Evolutionary conservation across 1,140 invertebrate genomes (phyloP).

Genomic region (Eubasilissa regina): DNA sequence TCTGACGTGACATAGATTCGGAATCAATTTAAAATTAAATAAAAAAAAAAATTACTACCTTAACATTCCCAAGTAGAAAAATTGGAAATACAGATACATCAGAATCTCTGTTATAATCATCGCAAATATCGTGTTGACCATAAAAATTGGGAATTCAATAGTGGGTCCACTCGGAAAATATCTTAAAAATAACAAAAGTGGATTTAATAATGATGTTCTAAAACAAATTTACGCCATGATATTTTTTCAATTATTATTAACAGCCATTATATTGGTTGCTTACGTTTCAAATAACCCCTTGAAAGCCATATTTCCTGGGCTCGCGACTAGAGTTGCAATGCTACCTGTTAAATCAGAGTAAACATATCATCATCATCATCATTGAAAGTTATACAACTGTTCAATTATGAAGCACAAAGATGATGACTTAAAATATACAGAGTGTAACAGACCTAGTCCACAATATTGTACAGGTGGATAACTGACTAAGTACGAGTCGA

Average conservation of each 20-base stretch:
- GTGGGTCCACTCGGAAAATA: constrained; percentile 63
- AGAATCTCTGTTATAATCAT: constrained; percentile 74
- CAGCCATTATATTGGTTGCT: constrained; percentile 53
- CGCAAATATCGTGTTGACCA: constrained; percentile 71
- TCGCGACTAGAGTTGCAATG: constrained; percentile 86
- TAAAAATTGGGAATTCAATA: constrained; percentile 71
- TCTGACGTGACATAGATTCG: background rate
- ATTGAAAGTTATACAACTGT: too few species aligned
- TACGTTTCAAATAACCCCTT: constrained; percentile 79
- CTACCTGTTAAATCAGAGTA: constrained; percentile 71
- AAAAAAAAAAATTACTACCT: constrained; percentile 63
- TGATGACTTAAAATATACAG: too few species aligned
- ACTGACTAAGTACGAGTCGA: too few species aligned
- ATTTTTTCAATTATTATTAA: too few species aligned
- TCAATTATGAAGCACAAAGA: too few species aligned
- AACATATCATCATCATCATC: background rate
- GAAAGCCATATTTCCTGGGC: constrained; percentile 87
- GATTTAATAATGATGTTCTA: constrained; percentile 39
- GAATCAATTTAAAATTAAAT: background rate
- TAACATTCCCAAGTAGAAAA: constrained; percentile 74
- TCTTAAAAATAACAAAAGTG: constrained; percentile 57
- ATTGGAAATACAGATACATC: constrained; percentile 73
- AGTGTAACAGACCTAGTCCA: too few species aligned
- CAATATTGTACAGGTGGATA: too few species aligned
- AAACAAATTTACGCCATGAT: too few species aligned